phyloP scores from a whole-genome alignment of 2,113 vertebrate species.

The Mormoops blainvillei region DNA sequence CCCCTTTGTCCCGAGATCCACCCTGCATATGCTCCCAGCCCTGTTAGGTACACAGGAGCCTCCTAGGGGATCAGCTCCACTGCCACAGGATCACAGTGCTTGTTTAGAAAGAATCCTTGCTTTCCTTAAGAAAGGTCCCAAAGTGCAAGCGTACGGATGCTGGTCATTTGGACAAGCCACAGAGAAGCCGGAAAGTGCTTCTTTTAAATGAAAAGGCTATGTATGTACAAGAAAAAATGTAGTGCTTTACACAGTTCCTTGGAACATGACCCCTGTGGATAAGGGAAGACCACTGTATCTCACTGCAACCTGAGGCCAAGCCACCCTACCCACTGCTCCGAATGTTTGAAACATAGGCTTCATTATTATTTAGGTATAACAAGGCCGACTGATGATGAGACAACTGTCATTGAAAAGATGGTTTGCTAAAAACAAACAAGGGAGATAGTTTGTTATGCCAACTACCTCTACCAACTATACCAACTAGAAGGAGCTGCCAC shows the following conservation, averaged over 20 bases:
- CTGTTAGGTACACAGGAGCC: background rate
- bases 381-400: background rate
- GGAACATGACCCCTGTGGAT: background rate
- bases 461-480: no score
- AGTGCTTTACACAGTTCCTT: no score
- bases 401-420: background rate
- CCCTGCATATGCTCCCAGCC: background rate
- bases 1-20: background rate
- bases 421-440: background rate
- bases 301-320: background rate
- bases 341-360: background rate
- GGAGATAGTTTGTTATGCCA: background rate
- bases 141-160: background rate
- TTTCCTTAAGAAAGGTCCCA: background rate
- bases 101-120: background rate
- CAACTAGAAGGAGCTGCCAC: no score
- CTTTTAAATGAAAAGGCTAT: background rate
- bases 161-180: background rate
- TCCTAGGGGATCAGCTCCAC: background rate
- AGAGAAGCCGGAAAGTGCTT: background rate
- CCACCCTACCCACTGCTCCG: background rate
- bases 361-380: background rate
- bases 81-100: no score
- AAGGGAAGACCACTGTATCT: background rate
- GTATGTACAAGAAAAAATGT: background rate